A percentile compares a stretch with the other conserved stretches of the same genome.
Evolutionary conservation across 2,113 vertebrate genomes (phyloP).

Genomic region (Dicrurus megarhynchus): DNA sequence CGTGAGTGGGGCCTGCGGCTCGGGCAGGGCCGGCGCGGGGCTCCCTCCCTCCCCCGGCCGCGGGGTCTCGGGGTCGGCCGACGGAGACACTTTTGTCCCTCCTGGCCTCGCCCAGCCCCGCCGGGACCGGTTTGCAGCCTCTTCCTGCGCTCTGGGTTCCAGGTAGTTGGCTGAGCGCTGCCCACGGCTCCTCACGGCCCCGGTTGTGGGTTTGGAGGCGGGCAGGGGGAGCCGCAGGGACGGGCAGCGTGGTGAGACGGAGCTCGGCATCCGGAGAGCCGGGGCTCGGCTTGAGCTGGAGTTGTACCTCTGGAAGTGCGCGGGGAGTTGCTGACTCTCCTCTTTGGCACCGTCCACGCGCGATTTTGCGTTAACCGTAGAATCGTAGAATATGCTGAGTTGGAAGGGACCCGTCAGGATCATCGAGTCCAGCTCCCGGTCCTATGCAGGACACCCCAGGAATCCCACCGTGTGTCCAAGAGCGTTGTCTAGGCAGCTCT

Average conservation of each 20-base stretch:
- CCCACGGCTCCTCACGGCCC: background rate
- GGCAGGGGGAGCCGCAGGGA: background rate
- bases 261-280: background rate
- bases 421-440: background rate
- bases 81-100: background rate
- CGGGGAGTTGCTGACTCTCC: rapidly evolving
- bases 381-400: background rate
- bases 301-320: rapidly evolving
- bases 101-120: background rate
- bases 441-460: background rate
- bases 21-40: background rate
- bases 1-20: constrained; percentile 70
- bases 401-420: background rate
- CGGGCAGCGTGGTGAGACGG: background rate
- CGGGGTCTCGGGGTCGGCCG: background rate
- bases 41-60: background rate
- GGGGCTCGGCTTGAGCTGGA: background rate
- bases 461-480: background rate
- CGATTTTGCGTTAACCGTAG: rapidly evolving
- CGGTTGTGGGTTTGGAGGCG: background rate
- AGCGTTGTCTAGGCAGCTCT: background rate
- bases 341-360: too few species aligned
- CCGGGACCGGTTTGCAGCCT: background rate
- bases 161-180: background rate
- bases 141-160: background rate